A percentile compares a stretch with the other conserved stretches of the same genome.
These are phyloP conservation scores for Umimayanthus kanabou DNA, from an alignment of 92 coral and sea anemone species.

Conservation along the genomic window DNA sequence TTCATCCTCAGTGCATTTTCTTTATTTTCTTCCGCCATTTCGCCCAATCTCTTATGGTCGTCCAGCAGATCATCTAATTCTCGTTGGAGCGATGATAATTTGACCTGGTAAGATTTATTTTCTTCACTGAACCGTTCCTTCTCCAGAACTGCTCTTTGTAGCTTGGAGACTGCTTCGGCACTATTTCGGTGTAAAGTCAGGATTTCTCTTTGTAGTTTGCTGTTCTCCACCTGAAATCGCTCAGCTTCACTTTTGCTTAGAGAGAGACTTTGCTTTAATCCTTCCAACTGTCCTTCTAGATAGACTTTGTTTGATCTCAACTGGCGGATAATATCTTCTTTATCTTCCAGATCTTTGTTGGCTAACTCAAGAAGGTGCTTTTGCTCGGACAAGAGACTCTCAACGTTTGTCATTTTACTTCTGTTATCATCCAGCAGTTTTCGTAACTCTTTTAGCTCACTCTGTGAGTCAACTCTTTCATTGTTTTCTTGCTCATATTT, in stretches of 20 bases:
- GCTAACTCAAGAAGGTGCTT: conserved; percentile 68
- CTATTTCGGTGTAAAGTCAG: conserved; percentile 66
- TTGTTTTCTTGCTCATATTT: conserved; percentile 71
- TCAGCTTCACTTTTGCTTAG: conserved; percentile 69
- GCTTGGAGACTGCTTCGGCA: conserved; percentile 73
- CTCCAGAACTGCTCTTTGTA: conserved; percentile 56
- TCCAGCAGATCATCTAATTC: conserved; percentile 61
- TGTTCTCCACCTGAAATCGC: conserved; percentile 66
- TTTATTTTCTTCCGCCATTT: conserved; percentile 63
- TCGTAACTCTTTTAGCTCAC: conserved; percentile 29
- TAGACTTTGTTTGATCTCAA: conserved; percentile 70
- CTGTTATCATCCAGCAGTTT: conserved; percentile 39
- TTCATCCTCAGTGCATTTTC: conserved; percentile 64
- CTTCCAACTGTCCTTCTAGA: conserved; percentile 76
- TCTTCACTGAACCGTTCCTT: conserved; percentile 67
- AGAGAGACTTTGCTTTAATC: conserved; percentile 67
- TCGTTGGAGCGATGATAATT: conserved; percentile 54
- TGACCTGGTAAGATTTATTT: conserved; percentile 49
- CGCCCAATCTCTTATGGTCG: conserved; percentile 57
- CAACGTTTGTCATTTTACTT: conserved; percentile 44
- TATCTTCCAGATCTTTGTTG: conserved; percentile 66
- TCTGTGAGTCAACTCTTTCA: conserved; percentile 54
- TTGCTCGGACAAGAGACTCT: conserved; percentile 64
- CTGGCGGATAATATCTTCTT: conserved; percentile 72
- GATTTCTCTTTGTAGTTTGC: conserved; percentile 67